A percentile compares a stretch with the other conserved stretches of the same genome.
phyloP scores from a whole-genome alignment of 2,113 vertebrate genomes.

The Sinocyclocheilus grahami region DNA sequence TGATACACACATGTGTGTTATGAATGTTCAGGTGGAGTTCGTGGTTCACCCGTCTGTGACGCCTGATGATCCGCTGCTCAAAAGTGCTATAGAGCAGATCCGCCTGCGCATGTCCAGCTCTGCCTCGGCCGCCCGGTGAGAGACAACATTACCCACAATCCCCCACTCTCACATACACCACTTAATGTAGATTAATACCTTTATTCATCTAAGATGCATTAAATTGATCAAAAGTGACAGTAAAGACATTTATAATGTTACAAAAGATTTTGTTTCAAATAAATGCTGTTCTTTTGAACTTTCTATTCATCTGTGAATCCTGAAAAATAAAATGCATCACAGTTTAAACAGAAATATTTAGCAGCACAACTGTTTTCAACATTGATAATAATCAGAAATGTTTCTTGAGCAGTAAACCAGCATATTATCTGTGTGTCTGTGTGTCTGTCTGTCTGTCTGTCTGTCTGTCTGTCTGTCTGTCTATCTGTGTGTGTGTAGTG shows the following conservation, averaged over 20 bases:
- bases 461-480: no score
- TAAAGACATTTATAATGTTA: background rate
- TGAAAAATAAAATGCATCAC: no score
- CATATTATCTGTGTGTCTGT: no score
- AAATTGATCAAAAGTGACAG: background rate
- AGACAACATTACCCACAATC: background rate
- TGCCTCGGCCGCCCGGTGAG: slow-evolving; percentile 81
- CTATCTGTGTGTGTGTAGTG: slow-evolving; percentile 68
- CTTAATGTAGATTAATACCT: background rate
- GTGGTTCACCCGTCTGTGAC: slow-evolving; percentile 91
- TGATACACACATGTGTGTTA: no score
- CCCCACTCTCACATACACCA: background rate
- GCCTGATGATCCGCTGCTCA: slow-evolving; percentile 84
- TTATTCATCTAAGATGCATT: background rate
- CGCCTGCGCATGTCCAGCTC: slow-evolving; percentile 93
- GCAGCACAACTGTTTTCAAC: no score
- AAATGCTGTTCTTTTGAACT: background rate
- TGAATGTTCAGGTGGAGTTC: slow-evolving; percentile 82
- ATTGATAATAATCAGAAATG: no score
- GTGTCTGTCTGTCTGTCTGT: no score
- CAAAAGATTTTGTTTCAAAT: background rate
- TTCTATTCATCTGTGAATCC: no score
- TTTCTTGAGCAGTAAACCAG: no score
- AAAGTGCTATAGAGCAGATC: slow-evolving; percentile 88
- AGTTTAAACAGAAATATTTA: no score